phyloP scores from a whole-genome alignment of 2,797 vertebrate genomes.

The Morelia viridis region DNA sequence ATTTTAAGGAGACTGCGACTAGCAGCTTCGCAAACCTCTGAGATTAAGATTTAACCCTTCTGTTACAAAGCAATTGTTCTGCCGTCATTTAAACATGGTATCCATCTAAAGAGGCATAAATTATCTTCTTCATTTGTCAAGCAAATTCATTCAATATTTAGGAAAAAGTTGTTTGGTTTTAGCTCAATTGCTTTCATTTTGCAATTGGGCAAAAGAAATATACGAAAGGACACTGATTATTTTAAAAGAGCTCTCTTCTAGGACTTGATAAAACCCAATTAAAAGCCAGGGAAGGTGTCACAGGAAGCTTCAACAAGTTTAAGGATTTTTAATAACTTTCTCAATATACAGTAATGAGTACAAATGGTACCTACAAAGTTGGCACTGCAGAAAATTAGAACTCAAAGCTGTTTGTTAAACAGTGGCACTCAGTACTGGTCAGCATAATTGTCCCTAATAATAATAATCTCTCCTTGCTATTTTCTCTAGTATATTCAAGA shows the following conservation, averaged over 20 bases:
- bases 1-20: slow-evolving; percentile 82
- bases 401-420: slow-evolving; percentile 75
- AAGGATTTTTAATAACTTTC: slow-evolving; percentile 79
- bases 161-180: slow-evolving; percentile 43
- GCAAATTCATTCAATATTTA: slow-evolving; percentile 49
- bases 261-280: slow-evolving; percentile 77
- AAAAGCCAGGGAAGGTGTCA: slow-evolving; percentile 71
- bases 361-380: slow-evolving; percentile 72
- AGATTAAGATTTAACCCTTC: slow-evolving; percentile 85
- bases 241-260: slow-evolving; percentile 70
- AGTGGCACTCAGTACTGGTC: slow-evolving; percentile 59
- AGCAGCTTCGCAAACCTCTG: slow-evolving; percentile 81
- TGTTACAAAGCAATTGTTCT: slow-evolving; percentile 71
- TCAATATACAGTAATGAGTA: slow-evolving; percentile 75
- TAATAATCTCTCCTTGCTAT: slow-evolving; percentile 59
- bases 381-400: slow-evolving; percentile 73
- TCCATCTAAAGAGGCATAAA: slow-evolving; percentile 60
- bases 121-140: slow-evolving; percentile 53
- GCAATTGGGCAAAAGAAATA: slow-evolving; percentile 32
- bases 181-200: slow-evolving; percentile 38
- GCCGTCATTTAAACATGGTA: slow-evolving; percentile 69
- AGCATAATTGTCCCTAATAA: slow-evolving; percentile 66
- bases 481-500: slow-evolving; percentile 45
- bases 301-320: slow-evolving; percentile 74
- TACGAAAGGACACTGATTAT: slow-evolving; percentile 66